Evolutionary conservation across 35 echinoderm and acorn worm genomes (phyloP).

Genomic region (Ptychodera flava): DNA sequence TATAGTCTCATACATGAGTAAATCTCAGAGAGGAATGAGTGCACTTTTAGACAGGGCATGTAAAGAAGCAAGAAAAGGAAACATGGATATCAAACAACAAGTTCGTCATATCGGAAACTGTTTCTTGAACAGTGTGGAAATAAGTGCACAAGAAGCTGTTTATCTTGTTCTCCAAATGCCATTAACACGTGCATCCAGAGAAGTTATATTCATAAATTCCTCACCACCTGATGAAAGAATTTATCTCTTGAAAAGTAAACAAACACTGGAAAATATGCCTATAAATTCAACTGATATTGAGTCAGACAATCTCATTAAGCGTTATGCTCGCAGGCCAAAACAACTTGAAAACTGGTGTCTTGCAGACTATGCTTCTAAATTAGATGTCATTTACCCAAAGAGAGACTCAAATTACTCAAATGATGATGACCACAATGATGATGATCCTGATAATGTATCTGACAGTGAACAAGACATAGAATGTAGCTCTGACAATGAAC

Average conservation of each 20-base stretch:
- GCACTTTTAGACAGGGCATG: conserved; percentile 19
- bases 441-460: background rate
- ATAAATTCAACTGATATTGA: conserved; percentile 43
- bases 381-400: conserved; percentile 12
- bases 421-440: background rate
- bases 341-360: conserved; percentile 46
- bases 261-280: conserved; percentile 32
- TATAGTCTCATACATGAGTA: conserved; percentile 51
- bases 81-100: conserved; percentile 21
- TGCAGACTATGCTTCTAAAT: conserved; percentile 44
- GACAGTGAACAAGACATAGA: background rate
- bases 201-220: conserved; percentile 66
- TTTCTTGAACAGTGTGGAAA: conserved; percentile 58
- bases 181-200: conserved; percentile 30
- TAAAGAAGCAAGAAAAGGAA: conserved; percentile 45
- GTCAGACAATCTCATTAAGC: conserved; percentile 9
- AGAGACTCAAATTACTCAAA: background rate
- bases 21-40: conserved; percentile 52
- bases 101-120: conserved; percentile 56
- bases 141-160: conserved; percentile 63
- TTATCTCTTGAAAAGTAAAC: conserved; percentile 20
- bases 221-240: conserved; percentile 28
- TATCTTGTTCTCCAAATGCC: conserved; percentile 49
- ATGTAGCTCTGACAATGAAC: background rate
- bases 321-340: conserved; percentile 31